Conservation (phyloP, 1,140 invertebrate species). For the Procambarus clarkii region DNA sequence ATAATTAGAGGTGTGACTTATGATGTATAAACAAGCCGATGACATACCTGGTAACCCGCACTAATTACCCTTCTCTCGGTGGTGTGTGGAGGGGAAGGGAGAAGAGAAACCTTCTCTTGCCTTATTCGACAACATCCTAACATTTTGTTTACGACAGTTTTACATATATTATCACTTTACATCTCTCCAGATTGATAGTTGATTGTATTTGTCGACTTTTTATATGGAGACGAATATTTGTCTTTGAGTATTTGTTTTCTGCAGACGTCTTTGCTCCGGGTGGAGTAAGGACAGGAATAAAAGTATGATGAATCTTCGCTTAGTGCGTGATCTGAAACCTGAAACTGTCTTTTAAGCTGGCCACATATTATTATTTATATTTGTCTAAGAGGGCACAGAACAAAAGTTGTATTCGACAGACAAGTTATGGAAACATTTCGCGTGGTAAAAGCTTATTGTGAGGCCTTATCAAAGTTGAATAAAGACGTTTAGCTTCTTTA, state of each 20-base stretch:
- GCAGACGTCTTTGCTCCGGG: neutral
- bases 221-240: neutral
- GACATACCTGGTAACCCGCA: neutral
- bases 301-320: neutral
- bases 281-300: neutral
- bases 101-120: neutral
- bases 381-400: neutral
- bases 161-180: conserved; percentile 8
- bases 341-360: neutral
- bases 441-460: neutral
- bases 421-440: neutral
- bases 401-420: neutral
- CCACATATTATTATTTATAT: neutral
- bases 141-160: neutral
- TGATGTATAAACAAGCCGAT: neutral
- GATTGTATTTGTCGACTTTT: neutral
- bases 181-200: neutral
- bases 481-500: neutral
- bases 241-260: neutral
- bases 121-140: neutral
- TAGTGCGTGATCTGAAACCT: neutral
- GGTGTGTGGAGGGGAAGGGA: neutral
- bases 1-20: neutral
- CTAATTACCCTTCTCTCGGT: neutral
- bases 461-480: neutral